Conservation (phyloP, 2,113 vertebrate genomes). For the Tautogolabrus adspersus region DNA sequence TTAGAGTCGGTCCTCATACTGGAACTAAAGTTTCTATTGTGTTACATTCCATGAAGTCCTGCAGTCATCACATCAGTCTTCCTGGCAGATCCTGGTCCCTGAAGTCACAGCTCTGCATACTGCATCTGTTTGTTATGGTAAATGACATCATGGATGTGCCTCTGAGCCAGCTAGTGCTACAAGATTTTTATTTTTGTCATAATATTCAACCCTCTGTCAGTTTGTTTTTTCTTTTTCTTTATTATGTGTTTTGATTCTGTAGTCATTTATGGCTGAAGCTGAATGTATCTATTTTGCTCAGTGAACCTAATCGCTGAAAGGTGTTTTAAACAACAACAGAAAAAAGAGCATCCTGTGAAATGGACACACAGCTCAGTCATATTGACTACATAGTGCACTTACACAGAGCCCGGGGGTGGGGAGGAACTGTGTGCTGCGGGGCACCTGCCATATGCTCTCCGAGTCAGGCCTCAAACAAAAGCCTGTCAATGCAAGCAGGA, state of each 20-base stretch:
- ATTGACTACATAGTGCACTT: slow-evolving; percentile 44
- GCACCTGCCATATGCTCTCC: slow-evolving; percentile 85
- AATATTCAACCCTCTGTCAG: not conserved
- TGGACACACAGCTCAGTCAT: slow-evolving; percentile 21
- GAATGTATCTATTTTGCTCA: slow-evolving; percentile 12
- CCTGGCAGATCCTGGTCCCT: slow-evolving; percentile 48
- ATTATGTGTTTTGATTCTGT: not conserved
- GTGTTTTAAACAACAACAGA: not conserved
- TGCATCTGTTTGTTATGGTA: slow-evolving; percentile 57
- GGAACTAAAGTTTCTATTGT: slow-evolving; percentile 49
- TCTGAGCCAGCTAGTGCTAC: slow-evolving; percentile 5
- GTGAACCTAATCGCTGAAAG: slow-evolving; percentile 8
- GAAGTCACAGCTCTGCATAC: slow-evolving; percentile 49
- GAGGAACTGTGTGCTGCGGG: slow-evolving; percentile 74
- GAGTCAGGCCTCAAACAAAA: slow-evolving; percentile 83
- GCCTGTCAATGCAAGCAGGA: slow-evolving; percentile 75
- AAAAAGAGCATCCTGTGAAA: slow-evolving; percentile 53
- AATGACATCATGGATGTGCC: slow-evolving; percentile 42
- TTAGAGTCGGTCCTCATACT: not conserved
- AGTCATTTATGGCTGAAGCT: not conserved
- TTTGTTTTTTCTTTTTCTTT: not conserved
- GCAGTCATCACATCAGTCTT: slow-evolving; percentile 67
- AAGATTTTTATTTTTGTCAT: not conserved
- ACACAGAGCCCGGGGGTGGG: slow-evolving; percentile 64
- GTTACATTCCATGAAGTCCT: slow-evolving; percentile 47